Evolutionary conservation across 2,797 vertebrate species (phyloP).

Genomic region (Onychomys arenicola): DNA sequence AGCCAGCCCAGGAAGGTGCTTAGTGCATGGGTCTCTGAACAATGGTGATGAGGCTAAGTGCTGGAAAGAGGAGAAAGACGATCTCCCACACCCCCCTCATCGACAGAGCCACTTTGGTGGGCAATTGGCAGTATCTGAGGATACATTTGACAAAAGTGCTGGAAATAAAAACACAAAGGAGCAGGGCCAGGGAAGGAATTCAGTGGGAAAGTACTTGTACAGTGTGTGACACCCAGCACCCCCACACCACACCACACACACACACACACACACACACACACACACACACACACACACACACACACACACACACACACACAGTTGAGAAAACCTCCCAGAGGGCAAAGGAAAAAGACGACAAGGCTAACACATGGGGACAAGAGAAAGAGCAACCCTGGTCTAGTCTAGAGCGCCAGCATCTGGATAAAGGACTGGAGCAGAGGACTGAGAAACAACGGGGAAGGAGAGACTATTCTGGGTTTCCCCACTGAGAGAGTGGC

Average conservation of each 20-base stretch:
- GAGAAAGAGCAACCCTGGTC: constrained; percentile 7
- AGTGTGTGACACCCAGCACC: background rate
- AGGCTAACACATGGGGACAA: background rate
- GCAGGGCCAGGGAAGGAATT: background rate
- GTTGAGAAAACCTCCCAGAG: constrained; percentile 28
- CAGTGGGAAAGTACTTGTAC: background rate
- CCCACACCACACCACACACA: no score
- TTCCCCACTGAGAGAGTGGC: background rate
- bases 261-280: no score
- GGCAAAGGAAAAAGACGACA: background rate
- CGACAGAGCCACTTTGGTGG: background rate
- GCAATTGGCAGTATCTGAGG: background rate
- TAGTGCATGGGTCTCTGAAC: background rate
- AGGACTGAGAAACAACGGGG: constrained; percentile 57
- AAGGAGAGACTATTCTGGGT: background rate
- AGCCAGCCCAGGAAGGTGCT: background rate
- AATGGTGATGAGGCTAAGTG: background rate
- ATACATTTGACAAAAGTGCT: background rate
- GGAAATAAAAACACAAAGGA: background rate
- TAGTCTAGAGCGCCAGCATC: no score
- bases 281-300: background rate
- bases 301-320: constrained; percentile 13
- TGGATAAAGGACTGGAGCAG: constrained; percentile 40
- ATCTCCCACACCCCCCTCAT: background rate
- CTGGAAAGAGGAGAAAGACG: background rate